Conservation (phyloP, 2,797 vertebrate genomes). For the Anabas testudineus region DNA sequence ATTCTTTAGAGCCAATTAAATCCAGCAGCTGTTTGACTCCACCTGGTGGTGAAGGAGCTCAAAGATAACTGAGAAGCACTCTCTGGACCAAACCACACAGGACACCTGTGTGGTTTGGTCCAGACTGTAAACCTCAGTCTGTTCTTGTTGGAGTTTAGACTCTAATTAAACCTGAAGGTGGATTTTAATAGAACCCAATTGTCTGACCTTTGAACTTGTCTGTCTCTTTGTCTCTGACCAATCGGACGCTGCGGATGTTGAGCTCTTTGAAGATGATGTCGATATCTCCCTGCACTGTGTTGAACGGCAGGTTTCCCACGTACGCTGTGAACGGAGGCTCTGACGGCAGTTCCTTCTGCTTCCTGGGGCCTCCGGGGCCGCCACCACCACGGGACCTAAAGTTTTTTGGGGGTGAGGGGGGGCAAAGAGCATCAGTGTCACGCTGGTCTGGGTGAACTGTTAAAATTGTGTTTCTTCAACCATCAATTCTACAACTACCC, state of each 20-base stretch:
- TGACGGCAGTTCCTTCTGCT: constrained; percentile 96
- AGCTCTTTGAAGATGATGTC: constrained; percentile 98
- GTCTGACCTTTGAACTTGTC: constrained; percentile 98
- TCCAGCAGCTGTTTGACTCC: too few relatives aligned
- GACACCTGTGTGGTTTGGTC: too few relatives aligned
- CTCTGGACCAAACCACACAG: neutral
- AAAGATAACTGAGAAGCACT: too few relatives aligned
- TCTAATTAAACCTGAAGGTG: too few relatives aligned
- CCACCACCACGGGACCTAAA: constrained; percentile 73
- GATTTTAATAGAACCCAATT: neutral
- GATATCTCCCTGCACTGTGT: constrained; percentile 98
- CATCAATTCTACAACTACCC: too few relatives aligned
- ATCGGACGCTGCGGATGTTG: constrained; percentile 92
- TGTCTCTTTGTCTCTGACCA: constrained; percentile 99
- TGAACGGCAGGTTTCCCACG: constrained; percentile 97
- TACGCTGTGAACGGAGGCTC: constrained; percentile 98
- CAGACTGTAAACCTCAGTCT: too few relatives aligned
- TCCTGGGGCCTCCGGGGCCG: constrained; percentile 87
- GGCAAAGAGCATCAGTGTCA: constrained; percentile 18
- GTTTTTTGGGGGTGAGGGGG: neutral
- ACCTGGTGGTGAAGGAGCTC: too few relatives aligned
- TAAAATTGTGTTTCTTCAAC: too few relatives aligned
- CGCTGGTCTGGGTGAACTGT: neutral
- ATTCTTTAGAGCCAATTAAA: too few relatives aligned
- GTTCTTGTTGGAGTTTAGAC: too few relatives aligned